Conservation (phyloP, 1,140 invertebrate genomes). For the Drosophila bocqueti region DNA sequence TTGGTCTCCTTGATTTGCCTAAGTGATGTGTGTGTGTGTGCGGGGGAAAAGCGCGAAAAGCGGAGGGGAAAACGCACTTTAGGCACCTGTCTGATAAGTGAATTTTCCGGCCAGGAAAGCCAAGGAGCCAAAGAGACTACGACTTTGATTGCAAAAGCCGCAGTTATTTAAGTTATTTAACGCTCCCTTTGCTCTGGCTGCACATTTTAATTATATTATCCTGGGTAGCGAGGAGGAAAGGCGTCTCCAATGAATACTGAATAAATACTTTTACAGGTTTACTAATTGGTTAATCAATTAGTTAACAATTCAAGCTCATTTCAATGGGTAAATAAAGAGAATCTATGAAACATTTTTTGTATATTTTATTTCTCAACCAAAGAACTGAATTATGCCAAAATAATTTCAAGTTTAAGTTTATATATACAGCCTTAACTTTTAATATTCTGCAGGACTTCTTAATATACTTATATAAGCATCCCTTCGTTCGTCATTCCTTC, state of each 20-base stretch:
- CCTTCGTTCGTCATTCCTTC: no score
- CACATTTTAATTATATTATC: conserved; percentile 72
- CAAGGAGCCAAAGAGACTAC: conserved; percentile 16
- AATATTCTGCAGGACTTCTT: no score
- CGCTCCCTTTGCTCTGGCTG: conserved; percentile 15
- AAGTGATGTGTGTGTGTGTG: conserved; percentile 51
- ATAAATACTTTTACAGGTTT: no score
- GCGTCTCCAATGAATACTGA: background rate
- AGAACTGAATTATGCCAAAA: no score
- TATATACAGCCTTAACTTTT: no score
- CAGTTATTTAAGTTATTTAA: conserved; percentile 54
- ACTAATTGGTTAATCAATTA: background rate
- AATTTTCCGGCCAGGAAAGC: conserved; percentile 38
- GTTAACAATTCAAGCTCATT: rapidly evolving
- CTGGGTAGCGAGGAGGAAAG: background rate
- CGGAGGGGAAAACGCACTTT: background rate
- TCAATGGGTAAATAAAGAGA: background rate
- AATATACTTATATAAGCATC: no score
- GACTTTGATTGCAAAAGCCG: conserved; percentile 77
- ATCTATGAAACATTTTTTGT: background rate
- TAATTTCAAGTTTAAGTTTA: no score
- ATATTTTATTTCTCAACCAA: no score
- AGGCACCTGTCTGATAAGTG: conserved; percentile 43
- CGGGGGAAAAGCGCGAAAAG: background rate
- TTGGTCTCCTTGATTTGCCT: conserved; percentile 78